These are phyloP conservation scores for Ctena decussata DNA, from an alignment of 2,888 invertebrate species.

Conservation along the genomic window DNA sequence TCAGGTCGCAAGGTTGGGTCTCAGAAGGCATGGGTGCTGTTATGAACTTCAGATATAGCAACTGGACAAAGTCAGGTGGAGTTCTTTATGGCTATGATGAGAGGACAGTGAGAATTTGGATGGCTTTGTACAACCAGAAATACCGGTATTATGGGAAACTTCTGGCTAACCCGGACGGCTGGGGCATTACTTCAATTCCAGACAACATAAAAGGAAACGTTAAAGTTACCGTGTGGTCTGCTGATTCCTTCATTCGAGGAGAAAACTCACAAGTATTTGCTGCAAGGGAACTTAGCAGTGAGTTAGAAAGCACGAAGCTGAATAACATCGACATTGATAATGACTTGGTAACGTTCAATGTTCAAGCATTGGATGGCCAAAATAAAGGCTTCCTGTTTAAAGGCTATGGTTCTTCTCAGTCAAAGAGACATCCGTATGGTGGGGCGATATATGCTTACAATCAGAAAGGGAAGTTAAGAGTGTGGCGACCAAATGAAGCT, in stretches of 20 bases:
- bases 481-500: constrained; percentile 35
- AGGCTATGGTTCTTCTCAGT: constrained; percentile 36
- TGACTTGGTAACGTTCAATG: constrained; percentile 34
- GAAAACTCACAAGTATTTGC: background rate
- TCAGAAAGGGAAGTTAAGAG: constrained; percentile 11
- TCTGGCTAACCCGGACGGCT: constrained; percentile 19
- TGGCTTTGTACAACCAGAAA: background rate
- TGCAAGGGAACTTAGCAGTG: background rate
- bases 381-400: constrained; percentile 42
- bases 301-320: background rate
- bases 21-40: background rate
- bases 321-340: background rate
- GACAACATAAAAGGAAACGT: background rate
- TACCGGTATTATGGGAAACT: background rate
- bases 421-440: constrained; percentile 14
- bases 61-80: constrained; percentile 22
- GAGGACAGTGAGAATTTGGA: constrained; percentile 39
- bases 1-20: background rate
- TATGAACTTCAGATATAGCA: background rate
- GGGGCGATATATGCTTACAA: constrained; percentile 42
- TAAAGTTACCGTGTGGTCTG: constrained; percentile 11
- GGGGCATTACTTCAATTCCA: background rate
- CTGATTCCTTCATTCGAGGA: background rate
- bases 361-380: constrained; percentile 38
- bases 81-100: constrained; percentile 32